A percentile compares a stretch with the other conserved stretches of the same genome.
phyloP scores from a whole-genome alignment of 2,113 vertebrate genomes.

The Atherinomorus stipes region DNA sequence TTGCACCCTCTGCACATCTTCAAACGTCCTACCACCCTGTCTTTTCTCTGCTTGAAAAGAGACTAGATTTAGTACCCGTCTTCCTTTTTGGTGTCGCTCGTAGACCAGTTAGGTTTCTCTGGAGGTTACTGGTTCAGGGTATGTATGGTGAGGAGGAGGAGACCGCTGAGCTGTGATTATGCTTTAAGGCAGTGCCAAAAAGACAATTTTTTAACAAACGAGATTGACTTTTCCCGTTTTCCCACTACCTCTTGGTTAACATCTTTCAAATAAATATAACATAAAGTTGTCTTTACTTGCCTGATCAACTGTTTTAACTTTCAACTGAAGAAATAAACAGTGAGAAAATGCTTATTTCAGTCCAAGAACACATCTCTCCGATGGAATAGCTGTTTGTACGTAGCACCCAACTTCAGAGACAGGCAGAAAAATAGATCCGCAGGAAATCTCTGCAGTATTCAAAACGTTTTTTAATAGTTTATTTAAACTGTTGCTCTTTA shows the following conservation, averaged over 20 bases:
- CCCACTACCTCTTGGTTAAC: constrained; percentile 67
- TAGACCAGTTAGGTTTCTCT: constrained; percentile 45
- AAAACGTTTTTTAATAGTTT: constrained; percentile 12
- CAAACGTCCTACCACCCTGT: constrained; percentile 40
- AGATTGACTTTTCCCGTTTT: constrained; percentile 44
- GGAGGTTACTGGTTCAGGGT: constrained; percentile 54
- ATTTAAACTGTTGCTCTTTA: constrained; percentile 37
- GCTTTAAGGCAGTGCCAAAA: constrained; percentile 65
- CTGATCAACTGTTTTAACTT: constrained; percentile 30
- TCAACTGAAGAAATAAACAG: constrained; percentile 42
- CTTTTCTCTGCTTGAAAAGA: constrained; percentile 21
- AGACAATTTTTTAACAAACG: constrained; percentile 33
- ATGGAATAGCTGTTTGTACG: constrained; percentile 1
- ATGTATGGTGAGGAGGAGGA: constrained; percentile 24
- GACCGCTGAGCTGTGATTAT: constrained; percentile 76
- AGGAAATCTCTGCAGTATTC: constrained; percentile 37
- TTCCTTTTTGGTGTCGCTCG: constrained; percentile 56
- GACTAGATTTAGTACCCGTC: constrained; percentile 56
- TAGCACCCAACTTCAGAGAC: constrained; percentile 26
- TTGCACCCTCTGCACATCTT: constrained; percentile 44
- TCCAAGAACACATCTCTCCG: constrained; percentile 28
- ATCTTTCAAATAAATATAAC: constrained; percentile 48
- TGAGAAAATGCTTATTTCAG: constrained; percentile 19
- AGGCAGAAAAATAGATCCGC: constrained; percentile 38
- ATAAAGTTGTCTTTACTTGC: constrained; percentile 31